Evolutionary conservation across 2,888 invertebrate genomes (phyloP).

Genomic region (Mesorhabditis spiculigera): DNA sequence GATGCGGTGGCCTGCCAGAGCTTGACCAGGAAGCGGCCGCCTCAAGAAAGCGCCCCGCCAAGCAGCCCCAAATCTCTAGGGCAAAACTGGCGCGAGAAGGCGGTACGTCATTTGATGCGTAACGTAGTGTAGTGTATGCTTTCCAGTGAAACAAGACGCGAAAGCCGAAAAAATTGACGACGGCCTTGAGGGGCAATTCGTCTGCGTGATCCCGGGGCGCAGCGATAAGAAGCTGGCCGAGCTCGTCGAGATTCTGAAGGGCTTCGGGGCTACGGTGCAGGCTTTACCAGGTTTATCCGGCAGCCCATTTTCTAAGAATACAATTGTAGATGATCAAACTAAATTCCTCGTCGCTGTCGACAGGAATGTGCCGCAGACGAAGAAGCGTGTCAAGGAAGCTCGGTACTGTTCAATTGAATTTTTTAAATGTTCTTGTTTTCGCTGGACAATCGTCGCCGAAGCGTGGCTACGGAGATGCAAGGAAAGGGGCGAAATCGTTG

Average conservation of each 20-base stretch:
- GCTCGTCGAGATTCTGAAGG: conserved; percentile 3
- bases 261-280: not conserved
- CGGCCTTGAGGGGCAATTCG: not conserved
- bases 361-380: not conserved
- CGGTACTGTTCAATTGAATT: not conserved
- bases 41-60: not conserved
- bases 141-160: not conserved
- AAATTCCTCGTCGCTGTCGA: not conserved
- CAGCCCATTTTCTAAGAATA: not conserved
- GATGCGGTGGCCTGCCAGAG: not conserved
- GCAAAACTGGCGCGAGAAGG: not conserved
- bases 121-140: not conserved
- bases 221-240: not conserved
- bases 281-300: not conserved
- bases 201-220: not conserved
- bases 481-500: too few relatives aligned
- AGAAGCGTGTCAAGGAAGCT: not conserved
- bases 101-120: not conserved
- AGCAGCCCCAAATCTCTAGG: not conserved
- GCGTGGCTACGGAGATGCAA: too few relatives aligned
- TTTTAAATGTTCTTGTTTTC: too few relatives aligned
- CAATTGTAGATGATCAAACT: not conserved
- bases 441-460: too few relatives aligned
- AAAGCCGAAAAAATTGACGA: not conserved
- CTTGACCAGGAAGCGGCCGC: not conserved